phyloP scores from a whole-genome alignment of 2,113 vertebrate species.

The Verasper variegatus region DNA sequence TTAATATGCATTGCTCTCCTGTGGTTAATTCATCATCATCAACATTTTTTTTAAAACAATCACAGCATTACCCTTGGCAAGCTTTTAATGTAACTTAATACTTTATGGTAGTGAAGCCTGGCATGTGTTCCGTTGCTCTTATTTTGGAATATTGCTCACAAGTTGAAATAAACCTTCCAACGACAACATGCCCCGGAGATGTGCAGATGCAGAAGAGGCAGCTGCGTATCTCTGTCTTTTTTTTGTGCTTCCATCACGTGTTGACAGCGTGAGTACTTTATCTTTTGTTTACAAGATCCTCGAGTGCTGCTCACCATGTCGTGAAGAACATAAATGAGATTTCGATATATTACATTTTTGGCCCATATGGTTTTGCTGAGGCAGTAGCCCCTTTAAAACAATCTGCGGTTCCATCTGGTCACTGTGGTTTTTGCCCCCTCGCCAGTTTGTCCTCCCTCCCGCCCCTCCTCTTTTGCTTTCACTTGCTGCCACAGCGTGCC shows the following conservation, averaged over 20 bases:
- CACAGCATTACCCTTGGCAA: constrained; percentile 60
- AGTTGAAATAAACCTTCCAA: constrained; percentile 49
- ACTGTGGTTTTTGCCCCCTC: constrained; percentile 62
- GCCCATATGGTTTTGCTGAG: constrained; percentile 73
- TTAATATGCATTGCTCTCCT: constrained; percentile 40
- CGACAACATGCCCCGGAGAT: constrained; percentile 23
- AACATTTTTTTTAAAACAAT: constrained; percentile 51
- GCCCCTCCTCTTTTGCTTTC: constrained; percentile 43
- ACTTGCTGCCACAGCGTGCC: constrained; percentile 51
- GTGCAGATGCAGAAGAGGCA: constrained; percentile 25
- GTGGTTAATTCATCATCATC: constrained; percentile 68
- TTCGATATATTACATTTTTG: constrained; percentile 63
- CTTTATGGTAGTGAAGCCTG: constrained; percentile 42
- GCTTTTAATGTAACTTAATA: constrained; percentile 49
- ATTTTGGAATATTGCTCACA: constrained; percentile 57
- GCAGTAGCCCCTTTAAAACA: constrained; percentile 68
- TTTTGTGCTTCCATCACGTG: neutral
- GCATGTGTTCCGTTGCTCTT: constrained; percentile 27
- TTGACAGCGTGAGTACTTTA: constrained; percentile 19
- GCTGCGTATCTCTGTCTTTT: neutral
- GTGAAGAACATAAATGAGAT: constrained; percentile 54
- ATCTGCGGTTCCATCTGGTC: constrained; percentile 81
- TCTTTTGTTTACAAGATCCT: constrained; percentile 46
- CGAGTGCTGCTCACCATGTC: constrained; percentile 39
- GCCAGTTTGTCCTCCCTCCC: constrained; percentile 22